These are phyloP conservation scores for Camptogramma bilineatum DNA, from an alignment of 2,888 invertebrate species.

Conservation along the genomic window DNA sequence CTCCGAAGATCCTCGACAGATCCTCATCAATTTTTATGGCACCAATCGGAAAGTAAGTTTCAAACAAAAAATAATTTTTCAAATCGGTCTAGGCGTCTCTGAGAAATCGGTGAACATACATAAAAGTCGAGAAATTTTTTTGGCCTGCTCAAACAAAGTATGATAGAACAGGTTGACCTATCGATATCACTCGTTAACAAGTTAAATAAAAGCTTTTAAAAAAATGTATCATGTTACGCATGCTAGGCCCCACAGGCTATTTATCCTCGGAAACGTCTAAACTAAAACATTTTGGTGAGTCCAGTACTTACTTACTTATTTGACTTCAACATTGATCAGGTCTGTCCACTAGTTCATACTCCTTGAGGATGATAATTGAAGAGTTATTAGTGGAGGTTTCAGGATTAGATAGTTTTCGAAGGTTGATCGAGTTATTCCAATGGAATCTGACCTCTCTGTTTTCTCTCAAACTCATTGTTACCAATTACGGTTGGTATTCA, in stretches of 20 bases:
- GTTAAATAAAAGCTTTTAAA: not conserved
- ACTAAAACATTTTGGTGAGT: not conserved
- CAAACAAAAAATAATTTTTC: too few species aligned
- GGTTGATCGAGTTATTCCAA: constrained; percentile 11
- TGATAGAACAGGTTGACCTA: too few species aligned
- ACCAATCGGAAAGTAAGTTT: too few species aligned
- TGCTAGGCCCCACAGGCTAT: not conserved
- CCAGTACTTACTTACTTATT: constrained; percentile 5
- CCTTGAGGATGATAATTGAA: constrained; percentile 23
- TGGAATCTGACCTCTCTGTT: constrained; percentile 4
- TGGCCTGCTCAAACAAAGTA: too few species aligned
- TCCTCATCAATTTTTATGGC: too few species aligned
- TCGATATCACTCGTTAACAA: too few species aligned
- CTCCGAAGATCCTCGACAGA: too few species aligned
- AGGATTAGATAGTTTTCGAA: constrained; percentile 19
- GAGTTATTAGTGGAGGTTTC: constrained; percentile 20
- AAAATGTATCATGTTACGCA: too few species aligned
- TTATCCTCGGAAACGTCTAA: too few species aligned
- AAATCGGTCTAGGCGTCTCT: too few species aligned
- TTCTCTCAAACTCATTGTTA: not conserved
- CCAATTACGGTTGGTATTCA: not conserved
- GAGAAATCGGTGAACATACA: too few species aligned
- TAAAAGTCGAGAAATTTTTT: too few species aligned
- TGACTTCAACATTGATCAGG: constrained; percentile 37
- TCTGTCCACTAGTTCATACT: constrained; percentile 24